These are phyloP conservation scores for Dissostichus mawsoni DNA, from an alignment of 2,113 vertebrate genomes.

Conservation along the genomic window DNA sequence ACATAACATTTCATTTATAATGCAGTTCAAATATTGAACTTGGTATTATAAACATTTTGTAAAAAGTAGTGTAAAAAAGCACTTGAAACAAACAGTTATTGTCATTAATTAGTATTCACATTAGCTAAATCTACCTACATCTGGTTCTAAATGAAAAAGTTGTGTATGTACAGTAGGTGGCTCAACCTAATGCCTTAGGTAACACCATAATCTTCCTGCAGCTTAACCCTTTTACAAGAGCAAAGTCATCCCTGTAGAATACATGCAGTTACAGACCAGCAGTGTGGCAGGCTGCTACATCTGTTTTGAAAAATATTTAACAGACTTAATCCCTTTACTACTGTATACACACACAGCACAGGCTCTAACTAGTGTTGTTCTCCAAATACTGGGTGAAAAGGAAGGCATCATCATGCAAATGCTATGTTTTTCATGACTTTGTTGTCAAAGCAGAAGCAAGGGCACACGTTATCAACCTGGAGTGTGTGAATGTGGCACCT, in stretches of 20 bases:
- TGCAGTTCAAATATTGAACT: background rate
- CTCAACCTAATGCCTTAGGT: constrained; percentile 59
- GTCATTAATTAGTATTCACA: background rate
- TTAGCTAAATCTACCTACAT: too few species aligned
- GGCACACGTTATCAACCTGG: background rate
- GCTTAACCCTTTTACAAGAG: constrained; percentile 58
- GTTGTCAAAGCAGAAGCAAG: constrained; percentile 53
- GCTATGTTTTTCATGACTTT: background rate
- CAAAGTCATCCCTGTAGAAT: constrained; percentile 29
- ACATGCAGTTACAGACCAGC: constrained; percentile 1
- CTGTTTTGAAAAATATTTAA: background rate
- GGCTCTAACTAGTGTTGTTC: background rate
- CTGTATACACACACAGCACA: constrained; percentile 2
- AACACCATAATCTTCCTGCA: constrained; percentile 64
- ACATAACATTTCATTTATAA: background rate
- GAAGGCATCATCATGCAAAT: constrained; percentile 24
- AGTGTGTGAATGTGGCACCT: constrained; percentile 9
- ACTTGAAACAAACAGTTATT: background rate
- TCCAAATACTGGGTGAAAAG: background rate
- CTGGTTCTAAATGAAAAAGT: too few species aligned
- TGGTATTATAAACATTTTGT: background rate
- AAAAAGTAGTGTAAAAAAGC: background rate
- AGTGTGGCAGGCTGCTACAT: background rate
- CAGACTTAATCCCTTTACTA: background rate
- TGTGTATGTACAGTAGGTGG: background rate